These are phyloP conservation scores for Jacana jacana DNA, from an alignment of 2,113 vertebrate species.

Conservation along the genomic window DNA sequence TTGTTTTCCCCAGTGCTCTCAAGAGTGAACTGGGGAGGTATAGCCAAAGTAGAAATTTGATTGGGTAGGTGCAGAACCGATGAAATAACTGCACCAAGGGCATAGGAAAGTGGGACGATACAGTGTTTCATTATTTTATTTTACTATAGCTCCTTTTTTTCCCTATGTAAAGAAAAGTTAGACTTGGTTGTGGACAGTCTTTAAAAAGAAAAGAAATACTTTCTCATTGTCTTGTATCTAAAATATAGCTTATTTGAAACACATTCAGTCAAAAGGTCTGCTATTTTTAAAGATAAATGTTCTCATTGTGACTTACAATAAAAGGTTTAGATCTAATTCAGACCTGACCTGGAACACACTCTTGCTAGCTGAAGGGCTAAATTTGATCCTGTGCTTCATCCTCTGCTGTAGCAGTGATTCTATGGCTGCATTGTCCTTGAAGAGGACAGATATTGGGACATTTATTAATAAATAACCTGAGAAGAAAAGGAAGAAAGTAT, in stretches of 20 bases:
- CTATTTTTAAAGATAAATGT: neutral
- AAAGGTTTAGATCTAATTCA: neutral
- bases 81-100: neutral
- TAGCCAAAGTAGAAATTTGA: neutral
- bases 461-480: neutral
- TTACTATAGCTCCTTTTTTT: neutral
- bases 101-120: neutral
- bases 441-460: neutral
- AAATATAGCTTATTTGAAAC: neutral
- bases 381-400: neutral
- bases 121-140: neutral
- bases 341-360: neutral
- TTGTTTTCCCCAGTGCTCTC: fast-evolving
- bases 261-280: neutral
- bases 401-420: neutral
- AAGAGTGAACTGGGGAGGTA: neutral
- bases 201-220: neutral
- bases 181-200: neutral
- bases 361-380: neutral
- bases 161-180: neutral
- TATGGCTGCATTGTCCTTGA: neutral
- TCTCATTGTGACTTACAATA: neutral
- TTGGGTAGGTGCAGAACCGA: neutral
- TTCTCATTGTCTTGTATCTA: neutral
- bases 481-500: neutral